phyloP scores from a whole-genome alignment of 2,113 vertebrate species.

The Empidonax traillii region DNA sequence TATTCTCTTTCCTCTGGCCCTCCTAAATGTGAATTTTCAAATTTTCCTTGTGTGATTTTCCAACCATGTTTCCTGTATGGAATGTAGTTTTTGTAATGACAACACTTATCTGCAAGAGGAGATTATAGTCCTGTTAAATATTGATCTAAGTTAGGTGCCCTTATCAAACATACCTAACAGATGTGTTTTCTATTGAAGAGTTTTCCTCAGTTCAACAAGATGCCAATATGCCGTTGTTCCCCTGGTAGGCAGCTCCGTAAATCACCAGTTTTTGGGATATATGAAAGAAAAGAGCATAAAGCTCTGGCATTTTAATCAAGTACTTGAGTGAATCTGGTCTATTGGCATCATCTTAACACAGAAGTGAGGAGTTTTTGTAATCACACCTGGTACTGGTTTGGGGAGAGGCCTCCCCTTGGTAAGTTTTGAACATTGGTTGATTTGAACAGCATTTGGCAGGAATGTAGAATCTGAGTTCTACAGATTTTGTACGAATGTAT shows the following conservation, averaged over 20 bases:
- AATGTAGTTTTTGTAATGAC: neutral
- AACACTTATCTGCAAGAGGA: neutral
- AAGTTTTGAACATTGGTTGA: neutral
- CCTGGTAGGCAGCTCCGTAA: neutral
- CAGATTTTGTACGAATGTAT: neutral
- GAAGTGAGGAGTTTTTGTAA: neutral
- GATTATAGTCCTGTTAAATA: neutral
- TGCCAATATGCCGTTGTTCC: neutral
- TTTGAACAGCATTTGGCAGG: neutral
- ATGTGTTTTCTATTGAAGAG: neutral
- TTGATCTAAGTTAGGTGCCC: neutral
- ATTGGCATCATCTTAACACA: neutral
- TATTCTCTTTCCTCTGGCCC: neutral
- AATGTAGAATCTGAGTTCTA: neutral
- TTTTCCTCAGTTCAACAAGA: neutral
- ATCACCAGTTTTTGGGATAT: neutral
- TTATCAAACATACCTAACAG: neutral
- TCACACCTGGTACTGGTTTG: neutral
- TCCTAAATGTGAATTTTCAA: neutral
- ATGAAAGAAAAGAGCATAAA: neutral
- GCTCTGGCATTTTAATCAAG: neutral
- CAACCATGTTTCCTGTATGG: neutral
- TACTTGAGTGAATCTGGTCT: neutral
- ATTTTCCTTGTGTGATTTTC: neutral
- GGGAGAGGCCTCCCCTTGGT: neutral